Percentiles rank a stretch among this genome's conserved stretches.
Conservation (phyloP, 2,113 vertebrate species). For the Hypomesus transpacificus region DNA sequence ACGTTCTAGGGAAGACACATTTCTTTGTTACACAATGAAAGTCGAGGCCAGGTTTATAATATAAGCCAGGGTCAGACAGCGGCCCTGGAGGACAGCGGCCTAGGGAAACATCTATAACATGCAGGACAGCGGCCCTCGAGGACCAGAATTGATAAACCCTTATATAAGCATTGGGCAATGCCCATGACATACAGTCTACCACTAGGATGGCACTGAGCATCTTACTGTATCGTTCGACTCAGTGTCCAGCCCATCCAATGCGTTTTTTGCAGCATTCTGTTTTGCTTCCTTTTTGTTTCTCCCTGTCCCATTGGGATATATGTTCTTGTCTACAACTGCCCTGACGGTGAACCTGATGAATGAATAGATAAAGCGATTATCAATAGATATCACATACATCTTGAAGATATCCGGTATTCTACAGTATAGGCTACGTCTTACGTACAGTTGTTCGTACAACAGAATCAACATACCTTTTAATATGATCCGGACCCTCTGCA, state of each 20-base stretch:
- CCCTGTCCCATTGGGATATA: constrained; percentile 56
- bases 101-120: no score
- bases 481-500: constrained; percentile 55
- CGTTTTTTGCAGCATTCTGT: constrained; percentile 66
- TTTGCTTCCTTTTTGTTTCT: constrained; percentile 69
- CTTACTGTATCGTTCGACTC: constrained; percentile 32
- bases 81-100: no score
- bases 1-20: neutral
- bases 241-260: neutral
- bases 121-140: no score
- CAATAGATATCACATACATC: neutral
- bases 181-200: no score
- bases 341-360: constrained; percentile 54
- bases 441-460: neutral
- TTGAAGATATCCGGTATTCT: neutral
- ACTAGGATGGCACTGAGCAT: neutral
- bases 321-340: constrained; percentile 45
- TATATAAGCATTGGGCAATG: no score
- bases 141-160: no score
- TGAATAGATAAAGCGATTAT: neutral
- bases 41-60: no score
- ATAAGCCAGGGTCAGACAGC: no score
- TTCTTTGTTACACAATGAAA: no score
- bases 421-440: neutral
- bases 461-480: constrained; percentile 54